Percentiles rank a stretch among this genome's conserved stretches.
These are phyloP conservation scores for Nebria ingens DNA, from an alignment of 1,140 invertebrate genomes.

Conservation along the genomic window DNA sequence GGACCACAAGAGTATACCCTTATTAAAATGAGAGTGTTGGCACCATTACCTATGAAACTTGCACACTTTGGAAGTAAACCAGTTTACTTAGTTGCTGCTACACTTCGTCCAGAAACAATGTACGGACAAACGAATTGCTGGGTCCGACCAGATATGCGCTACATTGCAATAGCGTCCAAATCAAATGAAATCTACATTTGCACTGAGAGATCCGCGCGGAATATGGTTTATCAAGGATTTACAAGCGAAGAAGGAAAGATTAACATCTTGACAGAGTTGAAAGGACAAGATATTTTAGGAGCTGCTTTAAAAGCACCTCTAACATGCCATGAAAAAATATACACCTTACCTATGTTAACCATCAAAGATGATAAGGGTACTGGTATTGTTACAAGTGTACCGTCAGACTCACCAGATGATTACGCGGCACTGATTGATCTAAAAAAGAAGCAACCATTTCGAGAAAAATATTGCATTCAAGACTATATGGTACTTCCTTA, in stretches of 20 bases:
- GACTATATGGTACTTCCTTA: conserved; percentile 83
- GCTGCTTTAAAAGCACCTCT: conserved; percentile 72
- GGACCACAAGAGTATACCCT: conserved; percentile 97
- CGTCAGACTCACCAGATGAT: conserved; percentile 98
- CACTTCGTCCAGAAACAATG: conserved; percentile 97
- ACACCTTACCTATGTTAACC: conserved; percentile 94
- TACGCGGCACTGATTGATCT: conserved; percentile 91
- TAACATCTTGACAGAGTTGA: conserved; percentile 55
- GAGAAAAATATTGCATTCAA: conserved; percentile 86
- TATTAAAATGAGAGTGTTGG: conserved; percentile 82
- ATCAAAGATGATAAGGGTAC: conserved; percentile 98
- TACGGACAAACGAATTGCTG: conserved; percentile 99
- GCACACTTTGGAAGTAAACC: conserved; percentile 45
- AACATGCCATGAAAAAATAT: conserved; percentile 71
- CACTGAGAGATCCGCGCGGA: conserved; percentile 77
- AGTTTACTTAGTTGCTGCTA: conserved; percentile 91
- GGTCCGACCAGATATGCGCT: conserved; percentile 90
- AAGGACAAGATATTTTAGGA: conserved; percentile 73
- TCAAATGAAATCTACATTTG: conserved; percentile 76
- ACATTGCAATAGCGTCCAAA: conserved; percentile 70
- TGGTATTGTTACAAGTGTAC: conserved; percentile 95
- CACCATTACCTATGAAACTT: conserved; percentile 65
- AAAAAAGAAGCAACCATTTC: conserved; percentile 86
- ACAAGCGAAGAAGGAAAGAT: conserved; percentile 72
- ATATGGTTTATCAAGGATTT: conserved; percentile 95